Evolutionary conservation across 2,113 vertebrate genomes (phyloP).

Genomic region (Syngnathoides biaculeatus): DNA sequence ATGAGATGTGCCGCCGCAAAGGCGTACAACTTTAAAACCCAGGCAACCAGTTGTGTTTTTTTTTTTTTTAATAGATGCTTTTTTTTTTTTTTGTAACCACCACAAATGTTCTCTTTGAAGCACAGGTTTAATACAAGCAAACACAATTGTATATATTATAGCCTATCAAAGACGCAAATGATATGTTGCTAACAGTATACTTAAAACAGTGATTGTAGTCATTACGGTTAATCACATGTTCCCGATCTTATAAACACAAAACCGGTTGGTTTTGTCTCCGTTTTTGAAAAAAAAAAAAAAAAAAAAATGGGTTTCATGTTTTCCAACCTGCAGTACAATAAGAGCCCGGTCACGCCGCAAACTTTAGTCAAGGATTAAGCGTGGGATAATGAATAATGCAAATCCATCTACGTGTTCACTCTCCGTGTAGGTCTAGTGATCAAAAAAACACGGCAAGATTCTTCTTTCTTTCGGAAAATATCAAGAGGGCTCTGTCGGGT

Average conservation of each 20-base stretch:
- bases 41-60: slow-evolving; percentile 18
- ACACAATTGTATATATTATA: background rate
- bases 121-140: background rate
- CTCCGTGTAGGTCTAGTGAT: background rate
- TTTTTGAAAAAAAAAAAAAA: background rate
- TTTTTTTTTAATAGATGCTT: too few species aligned
- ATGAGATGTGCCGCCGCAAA: slow-evolving; percentile 53
- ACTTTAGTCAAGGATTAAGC: background rate
- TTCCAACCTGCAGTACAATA: background rate
- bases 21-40: background rate
- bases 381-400: background rate
- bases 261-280: background rate
- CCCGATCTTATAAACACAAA: background rate
- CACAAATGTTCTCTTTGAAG: background rate
- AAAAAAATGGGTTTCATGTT: too few species aligned
- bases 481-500: background rate
- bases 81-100: background rate
- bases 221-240: background rate
- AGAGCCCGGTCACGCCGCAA: background rate
- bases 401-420: background rate
- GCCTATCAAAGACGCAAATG: background rate
- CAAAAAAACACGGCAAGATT: background rate
- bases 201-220: background rate
- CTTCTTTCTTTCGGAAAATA: background rate
- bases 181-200: background rate